A percentile compares a stretch with the other conserved stretches of the same genome.
Evolutionary conservation across 2,797 vertebrate species (phyloP).

Genomic region (Antennarius maculatus): DNA sequence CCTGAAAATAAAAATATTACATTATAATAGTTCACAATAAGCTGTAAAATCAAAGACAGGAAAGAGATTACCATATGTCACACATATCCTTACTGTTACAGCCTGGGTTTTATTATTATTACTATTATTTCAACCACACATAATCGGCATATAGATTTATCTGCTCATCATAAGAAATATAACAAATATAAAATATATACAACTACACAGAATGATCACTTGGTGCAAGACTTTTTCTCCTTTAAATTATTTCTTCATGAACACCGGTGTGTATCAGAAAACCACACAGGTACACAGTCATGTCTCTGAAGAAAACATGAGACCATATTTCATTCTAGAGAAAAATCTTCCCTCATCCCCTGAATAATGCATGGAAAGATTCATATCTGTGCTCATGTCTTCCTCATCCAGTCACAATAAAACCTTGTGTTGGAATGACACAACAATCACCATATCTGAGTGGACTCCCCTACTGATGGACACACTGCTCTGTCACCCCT

Average conservation of each 20-base stretch:
- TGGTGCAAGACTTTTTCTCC: background rate
- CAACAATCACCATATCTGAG: slow-evolving; percentile 39
- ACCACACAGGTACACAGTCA: background rate
- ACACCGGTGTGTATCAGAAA: background rate
- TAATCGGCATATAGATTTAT: too few species aligned
- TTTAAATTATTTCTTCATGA: background rate
- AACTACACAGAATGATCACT: background rate
- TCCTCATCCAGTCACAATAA: slow-evolving; percentile 42
- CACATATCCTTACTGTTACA: too few species aligned
- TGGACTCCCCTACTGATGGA: slow-evolving; percentile 18
- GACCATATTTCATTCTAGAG: slow-evolving; percentile 17
- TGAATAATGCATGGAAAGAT: slow-evolving; percentile 3
- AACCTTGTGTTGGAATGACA: slow-evolving; percentile 17
- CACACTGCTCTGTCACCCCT: slow-evolving; percentile 11
- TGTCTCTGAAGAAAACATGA: slow-evolving; percentile 12
- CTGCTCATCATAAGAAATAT: too few species aligned
- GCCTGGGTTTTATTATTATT: too few species aligned
- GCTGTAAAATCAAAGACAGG: too few species aligned
- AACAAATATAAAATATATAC: background rate
- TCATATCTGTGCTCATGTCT: slow-evolving; percentile 36
- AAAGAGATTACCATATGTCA: too few species aligned
- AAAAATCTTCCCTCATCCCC: slow-evolving; percentile 3
- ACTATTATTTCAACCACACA: too few species aligned
- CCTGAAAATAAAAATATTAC: too few species aligned
- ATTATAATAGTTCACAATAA: too few species aligned